phyloP scores from a whole-genome alignment of 92 coral and sea anemone species.

The Parazoanthus swiftii region DNA sequence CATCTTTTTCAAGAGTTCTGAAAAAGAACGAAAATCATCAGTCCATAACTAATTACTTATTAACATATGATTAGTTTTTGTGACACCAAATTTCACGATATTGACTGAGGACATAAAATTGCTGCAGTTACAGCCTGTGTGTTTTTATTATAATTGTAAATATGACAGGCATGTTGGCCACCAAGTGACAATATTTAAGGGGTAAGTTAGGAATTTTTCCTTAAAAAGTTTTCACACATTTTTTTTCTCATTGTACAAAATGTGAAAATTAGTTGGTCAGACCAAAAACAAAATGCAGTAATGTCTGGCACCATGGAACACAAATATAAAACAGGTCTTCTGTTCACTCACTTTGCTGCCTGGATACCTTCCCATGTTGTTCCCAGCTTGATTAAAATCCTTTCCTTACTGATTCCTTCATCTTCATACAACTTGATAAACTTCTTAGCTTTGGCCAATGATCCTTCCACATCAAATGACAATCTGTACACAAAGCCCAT shows the following conservation, averaged over 20 bases:
- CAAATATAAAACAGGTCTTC: not conserved
- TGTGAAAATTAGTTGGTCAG: no score
- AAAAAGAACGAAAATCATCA: not conserved
- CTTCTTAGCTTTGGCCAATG: conserved; percentile 79
- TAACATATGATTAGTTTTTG: no score
- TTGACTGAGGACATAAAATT: no score
- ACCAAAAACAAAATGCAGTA: no score
- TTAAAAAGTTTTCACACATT: no score
- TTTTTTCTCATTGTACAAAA: not conserved
- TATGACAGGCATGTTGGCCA: no score
- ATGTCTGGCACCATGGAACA: no score
- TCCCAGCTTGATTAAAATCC: conserved; percentile 94
- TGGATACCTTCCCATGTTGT: conserved; percentile 98
- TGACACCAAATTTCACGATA: no score
- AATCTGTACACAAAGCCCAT: conserved; percentile 53
- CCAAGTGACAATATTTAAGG: no score
- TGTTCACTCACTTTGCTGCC: conserved; percentile 80
- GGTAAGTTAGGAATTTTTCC: no score
- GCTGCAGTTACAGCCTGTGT: no score
- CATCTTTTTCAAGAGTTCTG: conserved; percentile 83
- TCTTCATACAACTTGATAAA: conserved; percentile 82
- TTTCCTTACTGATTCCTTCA: conserved; percentile 82
- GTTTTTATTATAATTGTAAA: no score
- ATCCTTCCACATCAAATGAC: conserved; percentile 92
- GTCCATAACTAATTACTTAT: not conserved